phyloP scores from a whole-genome alignment of 2,113 vertebrate genomes.

The Chunga burmeisteri region DNA sequence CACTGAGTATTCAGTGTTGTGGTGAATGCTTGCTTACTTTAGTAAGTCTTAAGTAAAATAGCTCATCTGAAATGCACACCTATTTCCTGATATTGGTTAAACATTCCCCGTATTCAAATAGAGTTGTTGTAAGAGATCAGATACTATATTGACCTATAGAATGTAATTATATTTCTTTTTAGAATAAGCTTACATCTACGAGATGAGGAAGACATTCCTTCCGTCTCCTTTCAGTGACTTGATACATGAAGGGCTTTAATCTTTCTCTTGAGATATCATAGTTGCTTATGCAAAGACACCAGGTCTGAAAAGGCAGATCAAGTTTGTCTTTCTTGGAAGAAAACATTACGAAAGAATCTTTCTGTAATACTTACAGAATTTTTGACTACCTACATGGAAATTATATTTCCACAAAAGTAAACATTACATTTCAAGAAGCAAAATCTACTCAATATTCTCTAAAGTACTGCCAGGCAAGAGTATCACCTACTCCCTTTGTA shows the following conservation, averaged over 20 bases:
- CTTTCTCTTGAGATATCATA: background rate
- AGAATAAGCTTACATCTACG: background rate
- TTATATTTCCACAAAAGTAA: background rate
- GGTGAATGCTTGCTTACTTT: background rate
- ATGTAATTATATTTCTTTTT: background rate
- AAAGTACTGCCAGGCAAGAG: background rate
- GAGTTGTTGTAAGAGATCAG: background rate
- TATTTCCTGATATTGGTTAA: background rate
- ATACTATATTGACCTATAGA: background rate
- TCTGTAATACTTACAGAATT: background rate
- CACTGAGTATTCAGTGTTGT: background rate
- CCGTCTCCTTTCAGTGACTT: background rate
- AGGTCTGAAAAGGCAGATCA: background rate
- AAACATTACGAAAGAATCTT: background rate
- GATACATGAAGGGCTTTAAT: background rate
- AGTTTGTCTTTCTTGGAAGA: background rate
- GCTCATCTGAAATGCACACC: slow-evolving; percentile 22
- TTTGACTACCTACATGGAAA: background rate
- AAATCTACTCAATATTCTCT: background rate
- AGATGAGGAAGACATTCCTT: background rate
- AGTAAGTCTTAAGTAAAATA: background rate
- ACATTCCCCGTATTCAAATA: background rate
- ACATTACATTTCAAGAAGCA: background rate
- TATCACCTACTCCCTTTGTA: background rate
- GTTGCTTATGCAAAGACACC: background rate